Conservation (phyloP, 1,140 invertebrate genomes). For the Pentalonia nigronervosa region DNA sequence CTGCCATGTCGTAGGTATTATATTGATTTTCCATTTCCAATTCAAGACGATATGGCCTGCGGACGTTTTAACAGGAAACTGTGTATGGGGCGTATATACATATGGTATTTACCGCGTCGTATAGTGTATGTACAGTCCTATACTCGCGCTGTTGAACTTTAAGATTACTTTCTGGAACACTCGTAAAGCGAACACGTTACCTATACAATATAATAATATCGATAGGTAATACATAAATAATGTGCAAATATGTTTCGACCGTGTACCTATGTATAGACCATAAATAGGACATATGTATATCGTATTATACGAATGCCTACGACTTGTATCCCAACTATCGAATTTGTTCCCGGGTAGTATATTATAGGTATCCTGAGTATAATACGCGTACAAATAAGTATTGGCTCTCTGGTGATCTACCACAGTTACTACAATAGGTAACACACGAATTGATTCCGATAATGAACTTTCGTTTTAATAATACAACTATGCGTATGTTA, state of each 20-base stretch:
- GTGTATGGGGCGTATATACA: not conserved
- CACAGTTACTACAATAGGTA: no score
- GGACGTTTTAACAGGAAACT: conserved; percentile 5
- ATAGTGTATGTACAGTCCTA: not conserved
- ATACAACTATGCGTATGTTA: no score
- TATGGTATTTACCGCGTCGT: not conserved
- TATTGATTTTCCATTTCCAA: conserved; percentile 25
- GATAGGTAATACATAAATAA: not conserved
- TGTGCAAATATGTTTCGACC: not conserved
- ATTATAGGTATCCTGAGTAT: no score
- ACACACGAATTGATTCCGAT: not conserved
- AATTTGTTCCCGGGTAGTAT: no score
- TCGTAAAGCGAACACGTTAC: not conserved
- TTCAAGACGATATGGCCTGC: not conserved
- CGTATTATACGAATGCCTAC: not conserved
- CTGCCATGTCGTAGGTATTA: not conserved
- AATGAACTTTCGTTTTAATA: not conserved
- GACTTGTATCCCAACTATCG: no score
- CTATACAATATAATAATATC: not conserved
- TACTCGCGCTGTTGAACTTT: not conserved
- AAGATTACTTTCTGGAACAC: not conserved
- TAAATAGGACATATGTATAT: not conserved
- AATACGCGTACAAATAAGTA: no score
- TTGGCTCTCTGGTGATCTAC: no score
- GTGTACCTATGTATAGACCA: not conserved